Evolutionary conservation across 2,113 vertebrate species (phyloP), one percentile per base, ranked within the genome.

Genomic region (Zosterops hypoxanthus): DNA sequence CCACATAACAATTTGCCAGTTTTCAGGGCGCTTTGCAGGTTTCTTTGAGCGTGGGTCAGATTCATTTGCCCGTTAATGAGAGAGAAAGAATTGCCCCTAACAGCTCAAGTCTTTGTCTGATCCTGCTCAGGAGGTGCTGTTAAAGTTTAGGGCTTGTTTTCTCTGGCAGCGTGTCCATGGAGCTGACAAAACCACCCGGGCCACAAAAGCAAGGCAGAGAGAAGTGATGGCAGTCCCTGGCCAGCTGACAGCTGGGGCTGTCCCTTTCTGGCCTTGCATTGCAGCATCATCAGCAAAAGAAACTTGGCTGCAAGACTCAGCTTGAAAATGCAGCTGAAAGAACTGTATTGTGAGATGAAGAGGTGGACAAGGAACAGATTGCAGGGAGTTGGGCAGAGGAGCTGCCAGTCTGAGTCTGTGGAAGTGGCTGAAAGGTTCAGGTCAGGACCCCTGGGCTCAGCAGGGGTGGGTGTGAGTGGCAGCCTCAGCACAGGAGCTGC

Each of bases 81-180:
- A 46, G 80, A 77, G 85, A 81, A 86, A 83, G 84, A 83, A 75
- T 57, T 52, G 44, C 50, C 68, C 52, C n/a, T 44, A n/a, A 65
- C 41, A 79, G 90, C 53, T 61, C 29, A 4, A 76, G 72, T 33
- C 78, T 92, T 90, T 90, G 66, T 90, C 49, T 69, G 70, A 5
- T 56, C 23, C 75, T 46, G 64, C 80, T 78, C 42, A 8, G 92
- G 79, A 77, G 88, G 68, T 77, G 87, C 82, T 61, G 89, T 39
- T 79, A 12, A 66, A 59, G 90, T 47, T 71, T 68, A 41, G 44
- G 76, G 59, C 68, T 64, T 95, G 75, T 96, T 95, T 94, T 83
- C 76, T 88, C 93, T 86, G 92, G 88, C 80, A 90, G 52, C 5
- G 12, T 78, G 92, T 95, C 90, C 92, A 31, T 69, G 79, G 87